Evolutionary conservation across 2,797 vertebrate species (phyloP).

Genomic region (Erethizon dorsatum): DNA sequence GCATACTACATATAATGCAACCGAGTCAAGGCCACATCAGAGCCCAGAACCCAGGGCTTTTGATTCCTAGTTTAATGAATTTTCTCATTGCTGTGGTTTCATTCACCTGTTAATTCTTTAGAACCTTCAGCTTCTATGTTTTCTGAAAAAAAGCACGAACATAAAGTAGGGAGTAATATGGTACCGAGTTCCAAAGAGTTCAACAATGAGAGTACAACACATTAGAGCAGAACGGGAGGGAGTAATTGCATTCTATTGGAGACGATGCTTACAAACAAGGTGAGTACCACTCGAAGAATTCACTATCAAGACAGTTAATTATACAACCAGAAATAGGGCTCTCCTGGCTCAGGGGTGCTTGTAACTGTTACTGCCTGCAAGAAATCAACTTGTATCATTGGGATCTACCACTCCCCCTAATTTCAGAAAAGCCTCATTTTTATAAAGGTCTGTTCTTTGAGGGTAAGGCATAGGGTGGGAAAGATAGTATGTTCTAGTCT

Average conservation of each 20-base stretch:
- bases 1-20: not conserved
- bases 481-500: not conserved
- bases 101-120: not conserved
- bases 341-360: not conserved
- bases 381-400: not conserved
- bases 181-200: not conserved
- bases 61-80: not conserved
- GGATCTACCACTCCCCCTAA: not conserved
- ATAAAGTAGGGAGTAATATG: not conserved
- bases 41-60: not conserved
- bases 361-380: not conserved
- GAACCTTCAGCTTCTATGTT: not conserved
- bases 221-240: not conserved
- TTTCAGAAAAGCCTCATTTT: not conserved
- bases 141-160: not conserved
- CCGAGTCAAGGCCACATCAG: not conserved
- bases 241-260: not conserved
- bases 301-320: not conserved
- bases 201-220: not conserved
- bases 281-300: constrained; percentile 16
- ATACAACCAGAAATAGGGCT: not conserved
- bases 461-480: not conserved
- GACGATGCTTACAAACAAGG: not conserved
- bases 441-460: not conserved
- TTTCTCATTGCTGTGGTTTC: not conserved